Percentiles rank a stretch among this genome's conserved stretches.
Evolutionary conservation across 2,113 vertebrate species (phyloP).

Genomic region (Gopherus flavomarginatus): DNA sequence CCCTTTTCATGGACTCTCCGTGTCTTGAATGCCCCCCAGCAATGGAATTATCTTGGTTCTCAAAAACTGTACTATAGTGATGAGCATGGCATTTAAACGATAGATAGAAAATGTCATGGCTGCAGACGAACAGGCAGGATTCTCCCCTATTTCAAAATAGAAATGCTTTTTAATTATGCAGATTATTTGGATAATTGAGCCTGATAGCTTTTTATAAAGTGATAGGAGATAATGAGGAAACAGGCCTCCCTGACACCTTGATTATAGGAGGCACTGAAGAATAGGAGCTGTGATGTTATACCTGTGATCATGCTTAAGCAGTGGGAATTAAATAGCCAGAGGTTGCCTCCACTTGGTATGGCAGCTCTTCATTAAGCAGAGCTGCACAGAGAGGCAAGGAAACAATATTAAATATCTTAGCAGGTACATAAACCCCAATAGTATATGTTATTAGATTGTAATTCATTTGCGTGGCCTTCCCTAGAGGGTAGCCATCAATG

Average conservation of each 20-base stretch:
- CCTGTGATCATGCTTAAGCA: neutral
- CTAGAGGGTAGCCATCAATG: neutral
- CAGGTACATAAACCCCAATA: neutral
- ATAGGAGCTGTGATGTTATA: neutral
- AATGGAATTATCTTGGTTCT: neutral
- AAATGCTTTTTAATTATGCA: neutral
- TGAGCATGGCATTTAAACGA: neutral
- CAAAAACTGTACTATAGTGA: neutral
- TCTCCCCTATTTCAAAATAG: neutral
- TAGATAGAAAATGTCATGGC: neutral
- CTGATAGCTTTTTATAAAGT: rapidly evolving
- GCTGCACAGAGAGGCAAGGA: neutral
- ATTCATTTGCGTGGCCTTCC: neutral
- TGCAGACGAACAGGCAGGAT: neutral
- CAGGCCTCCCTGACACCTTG: neutral
- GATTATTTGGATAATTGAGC: neutral
- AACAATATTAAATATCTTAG: neutral
- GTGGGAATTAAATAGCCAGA: neutral
- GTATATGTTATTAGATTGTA: neutral
- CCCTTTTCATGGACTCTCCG: neutral
- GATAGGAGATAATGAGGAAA: neutral
- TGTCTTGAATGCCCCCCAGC: neutral
- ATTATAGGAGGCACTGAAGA: neutral
- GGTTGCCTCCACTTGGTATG: neutral
- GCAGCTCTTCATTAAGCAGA: neutral